These are phyloP conservation scores for Ommatoiulus sabulosus DNA, from an alignment of 2,888 invertebrate species.

Conservation along the genomic window DNA sequence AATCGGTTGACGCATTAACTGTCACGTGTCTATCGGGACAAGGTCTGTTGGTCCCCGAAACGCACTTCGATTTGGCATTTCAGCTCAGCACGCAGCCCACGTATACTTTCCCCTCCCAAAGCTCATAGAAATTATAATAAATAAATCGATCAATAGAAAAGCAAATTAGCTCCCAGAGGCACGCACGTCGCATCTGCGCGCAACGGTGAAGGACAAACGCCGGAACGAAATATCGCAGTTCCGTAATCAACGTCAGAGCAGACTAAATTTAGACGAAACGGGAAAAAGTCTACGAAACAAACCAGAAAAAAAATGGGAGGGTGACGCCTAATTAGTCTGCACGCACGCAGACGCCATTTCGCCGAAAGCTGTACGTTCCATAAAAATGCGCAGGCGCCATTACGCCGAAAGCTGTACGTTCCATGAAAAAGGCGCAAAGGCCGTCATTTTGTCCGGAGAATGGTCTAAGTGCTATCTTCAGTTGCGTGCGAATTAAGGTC, in stretches of 20 bases:
- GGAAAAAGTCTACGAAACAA: background rate
- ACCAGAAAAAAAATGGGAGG: background rate
- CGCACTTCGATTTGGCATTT: background rate
- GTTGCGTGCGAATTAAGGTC: background rate
- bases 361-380: background rate
- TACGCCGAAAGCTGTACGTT: background rate
- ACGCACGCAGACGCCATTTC: background rate
- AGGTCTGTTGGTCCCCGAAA: background rate
- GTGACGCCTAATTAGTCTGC: background rate
- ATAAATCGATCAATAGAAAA: conserved; percentile 7
- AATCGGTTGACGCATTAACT: background rate
- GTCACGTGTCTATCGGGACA: background rate
- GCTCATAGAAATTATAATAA: background rate
- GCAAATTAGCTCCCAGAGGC: background rate
- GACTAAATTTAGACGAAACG: conserved; percentile 1
- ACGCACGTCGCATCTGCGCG: background rate
- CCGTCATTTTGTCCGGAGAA: background rate
- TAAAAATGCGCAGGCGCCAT: background rate
- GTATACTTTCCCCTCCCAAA: background rate
- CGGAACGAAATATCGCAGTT: background rate
- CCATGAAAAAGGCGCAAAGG: background rate
- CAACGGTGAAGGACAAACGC: background rate
- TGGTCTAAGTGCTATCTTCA: background rate
- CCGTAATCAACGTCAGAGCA: conserved; percentile 33
- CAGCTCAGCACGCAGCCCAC: background rate